Percentiles rank a stretch among this genome's conserved stretches.
Evolutionary conservation across 2,113 vertebrate genomes (phyloP).

Genomic region (Tympanuchus pallidicinctus): DNA sequence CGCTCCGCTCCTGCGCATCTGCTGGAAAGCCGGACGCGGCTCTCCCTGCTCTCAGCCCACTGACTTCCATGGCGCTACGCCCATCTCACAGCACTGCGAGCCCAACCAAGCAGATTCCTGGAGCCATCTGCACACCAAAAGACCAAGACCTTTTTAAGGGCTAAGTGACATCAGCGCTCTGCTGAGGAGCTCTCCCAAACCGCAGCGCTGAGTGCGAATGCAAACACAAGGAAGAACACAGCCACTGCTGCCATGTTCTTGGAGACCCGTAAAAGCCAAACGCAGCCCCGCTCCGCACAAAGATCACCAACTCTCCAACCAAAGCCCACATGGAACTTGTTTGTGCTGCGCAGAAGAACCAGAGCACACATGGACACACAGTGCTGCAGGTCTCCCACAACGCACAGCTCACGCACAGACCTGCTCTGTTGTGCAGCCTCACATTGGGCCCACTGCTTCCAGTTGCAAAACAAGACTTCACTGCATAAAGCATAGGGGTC

Average conservation of each 20-base stretch:
- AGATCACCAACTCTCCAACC: accelerated
- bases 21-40: accelerated
- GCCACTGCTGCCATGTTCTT: not conserved
- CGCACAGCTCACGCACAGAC: accelerated
- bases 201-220: accelerated
- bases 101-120: not conserved
- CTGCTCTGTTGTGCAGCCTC: not conserved
- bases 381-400: accelerated
- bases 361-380: not conserved
- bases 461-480: not conserved
- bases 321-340: accelerated
- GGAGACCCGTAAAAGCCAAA: not conserved
- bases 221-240: accelerated
- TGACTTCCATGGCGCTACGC: not conserved
- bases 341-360: not conserved
- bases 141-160: accelerated
- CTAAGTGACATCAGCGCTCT: accelerated
- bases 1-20: accelerated
- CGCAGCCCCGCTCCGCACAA: not conserved
- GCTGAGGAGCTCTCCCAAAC: not conserved
- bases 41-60: not conserved
- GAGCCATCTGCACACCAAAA: not conserved
- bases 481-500: accelerated
- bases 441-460: not conserved
- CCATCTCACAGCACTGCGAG: accelerated